These are phyloP conservation scores for Drosophila setosimentum DNA, from an alignment of 2,888 invertebrate species.

Conservation along the genomic window DNA sequence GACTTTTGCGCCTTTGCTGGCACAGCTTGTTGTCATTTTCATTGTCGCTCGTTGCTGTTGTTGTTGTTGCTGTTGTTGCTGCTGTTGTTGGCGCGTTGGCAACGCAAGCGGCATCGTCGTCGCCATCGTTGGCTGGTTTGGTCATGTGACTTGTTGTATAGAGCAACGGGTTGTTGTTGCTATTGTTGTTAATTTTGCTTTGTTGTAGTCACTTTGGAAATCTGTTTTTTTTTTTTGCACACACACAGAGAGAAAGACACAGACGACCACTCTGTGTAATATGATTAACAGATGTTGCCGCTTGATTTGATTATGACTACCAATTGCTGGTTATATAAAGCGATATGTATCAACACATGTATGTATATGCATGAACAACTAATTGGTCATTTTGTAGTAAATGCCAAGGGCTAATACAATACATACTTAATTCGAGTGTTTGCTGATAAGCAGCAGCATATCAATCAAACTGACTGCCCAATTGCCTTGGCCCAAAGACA, in stretches of 20 bases:
- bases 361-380: background rate
- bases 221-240: constrained; percentile 73
- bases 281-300: constrained; percentile 69
- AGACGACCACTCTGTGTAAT: constrained; percentile 58
- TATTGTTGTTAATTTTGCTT: constrained; percentile 41
- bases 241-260: constrained; percentile 24
- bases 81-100: constrained; percentile 33
- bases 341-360: background rate
- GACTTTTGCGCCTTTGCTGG: constrained; percentile 29
- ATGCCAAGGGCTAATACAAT: constrained; percentile 63
- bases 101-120: constrained; percentile 61
- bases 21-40: constrained; percentile 54
- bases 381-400: constrained; percentile 36
- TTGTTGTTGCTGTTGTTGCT: constrained; percentile 1
- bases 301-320: constrained; percentile 61
- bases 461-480: constrained; percentile 61
- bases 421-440: constrained; percentile 49
- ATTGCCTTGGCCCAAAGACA: constrained; percentile 54
- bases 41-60: constrained; percentile 43
- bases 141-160: constrained; percentile 80
- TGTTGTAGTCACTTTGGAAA: constrained; percentile 76
- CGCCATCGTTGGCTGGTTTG: constrained; percentile 72
- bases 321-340: constrained; percentile 39
- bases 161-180: constrained; percentile 73
- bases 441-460: constrained; percentile 55